Conservation (phyloP, 2,888 invertebrate genomes). For the Diadromus collaris region DNA sequence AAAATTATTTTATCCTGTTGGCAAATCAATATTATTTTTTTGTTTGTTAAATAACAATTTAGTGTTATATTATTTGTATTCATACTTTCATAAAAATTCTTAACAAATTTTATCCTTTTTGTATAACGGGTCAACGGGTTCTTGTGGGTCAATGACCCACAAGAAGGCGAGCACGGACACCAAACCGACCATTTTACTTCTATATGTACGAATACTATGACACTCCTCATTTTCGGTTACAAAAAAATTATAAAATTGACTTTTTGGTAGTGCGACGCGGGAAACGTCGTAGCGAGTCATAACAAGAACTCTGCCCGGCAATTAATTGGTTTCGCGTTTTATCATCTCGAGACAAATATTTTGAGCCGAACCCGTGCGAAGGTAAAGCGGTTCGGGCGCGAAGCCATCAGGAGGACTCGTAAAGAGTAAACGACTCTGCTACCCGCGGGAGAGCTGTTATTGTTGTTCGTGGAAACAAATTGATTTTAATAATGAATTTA, state of each 20-base stretch:
- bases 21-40: too few species aligned
- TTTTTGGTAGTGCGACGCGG: not conserved
- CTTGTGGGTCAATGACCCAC: too few species aligned
- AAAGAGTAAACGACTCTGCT: not conserved
- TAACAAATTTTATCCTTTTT: too few species aligned
- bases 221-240: constrained; percentile 7
- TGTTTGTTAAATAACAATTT: too few species aligned
- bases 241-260: constrained; percentile 2
- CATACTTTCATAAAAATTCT: too few species aligned
- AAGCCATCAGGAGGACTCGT: not conserved
- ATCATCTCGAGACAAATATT: constrained; percentile 24
- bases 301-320: not conserved
- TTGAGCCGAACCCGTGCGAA: constrained; percentile 1
- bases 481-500: constrained; percentile 3
- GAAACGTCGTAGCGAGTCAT: not conserved
- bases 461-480: constrained; percentile 5
- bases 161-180: too few species aligned
- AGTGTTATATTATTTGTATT: too few species aligned
- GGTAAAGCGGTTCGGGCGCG: constrained; percentile 19
- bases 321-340: constrained; percentile 38
- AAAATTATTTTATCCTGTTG: too few species aligned
- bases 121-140: too few species aligned
- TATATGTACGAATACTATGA: too few species aligned
- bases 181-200: too few species aligned
- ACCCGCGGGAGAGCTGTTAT: not conserved